Conservation (phyloP, 2,797 vertebrate species). For the Perodicticus potto region DNA sequence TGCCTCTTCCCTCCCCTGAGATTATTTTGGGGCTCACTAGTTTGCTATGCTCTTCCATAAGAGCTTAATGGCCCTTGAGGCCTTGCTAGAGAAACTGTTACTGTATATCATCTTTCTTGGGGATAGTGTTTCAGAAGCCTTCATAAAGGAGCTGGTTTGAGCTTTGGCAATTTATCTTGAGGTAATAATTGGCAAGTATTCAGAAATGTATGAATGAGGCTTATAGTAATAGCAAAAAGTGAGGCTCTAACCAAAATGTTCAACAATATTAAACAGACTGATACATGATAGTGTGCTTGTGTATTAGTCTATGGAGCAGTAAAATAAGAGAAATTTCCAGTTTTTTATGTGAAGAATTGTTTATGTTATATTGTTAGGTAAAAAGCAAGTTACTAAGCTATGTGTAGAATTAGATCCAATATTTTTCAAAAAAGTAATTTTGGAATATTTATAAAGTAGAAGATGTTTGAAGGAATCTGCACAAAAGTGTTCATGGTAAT, state of each 20-base stretch:
- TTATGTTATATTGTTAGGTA: not conserved
- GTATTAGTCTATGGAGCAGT: not conserved
- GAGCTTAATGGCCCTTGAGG: not conserved
- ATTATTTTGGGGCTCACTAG: not conserved
- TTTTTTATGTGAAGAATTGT: not conserved
- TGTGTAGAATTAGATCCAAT: not conserved
- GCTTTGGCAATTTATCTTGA: not conserved
- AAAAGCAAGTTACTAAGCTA: slow-evolving; percentile 45
- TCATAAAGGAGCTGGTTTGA: not conserved
- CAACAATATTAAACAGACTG: not conserved
- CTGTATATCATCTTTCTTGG: not conserved
- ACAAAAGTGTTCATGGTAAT: not conserved
- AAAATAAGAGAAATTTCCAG: not conserved
- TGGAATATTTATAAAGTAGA: not conserved
- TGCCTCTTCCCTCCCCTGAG: not conserved
- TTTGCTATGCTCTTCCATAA: not conserved
- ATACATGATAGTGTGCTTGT: not conserved
- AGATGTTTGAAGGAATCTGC: not conserved
- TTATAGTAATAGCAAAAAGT: not conserved
- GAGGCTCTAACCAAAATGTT: not conserved
- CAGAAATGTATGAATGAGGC: not conserved
- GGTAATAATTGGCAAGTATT: not conserved
- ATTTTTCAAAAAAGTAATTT: not conserved
- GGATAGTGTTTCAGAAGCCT: not conserved
- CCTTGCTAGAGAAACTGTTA: not conserved